Percentiles rank a stretch among this genome's conserved stretches.
These are phyloP conservation scores for Grapholita molesta DNA, from an alignment of 1,140 invertebrate species.

Conservation along the genomic window DNA sequence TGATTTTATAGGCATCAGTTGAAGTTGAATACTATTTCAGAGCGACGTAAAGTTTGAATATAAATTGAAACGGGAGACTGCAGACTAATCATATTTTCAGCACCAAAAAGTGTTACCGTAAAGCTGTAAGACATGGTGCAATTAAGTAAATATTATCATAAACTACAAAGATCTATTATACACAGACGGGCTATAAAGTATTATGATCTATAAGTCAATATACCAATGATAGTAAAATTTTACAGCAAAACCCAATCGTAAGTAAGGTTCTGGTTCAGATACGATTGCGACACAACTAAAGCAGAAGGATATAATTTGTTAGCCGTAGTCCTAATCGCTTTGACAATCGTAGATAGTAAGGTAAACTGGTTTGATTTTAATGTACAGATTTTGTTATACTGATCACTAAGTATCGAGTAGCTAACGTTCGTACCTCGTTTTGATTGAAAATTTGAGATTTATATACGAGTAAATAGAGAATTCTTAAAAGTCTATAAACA, in stretches of 20 bases:
- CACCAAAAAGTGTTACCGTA: no score
- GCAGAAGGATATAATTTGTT: not conserved
- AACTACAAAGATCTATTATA: not conserved
- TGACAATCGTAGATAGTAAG: slow-evolving; percentile 7
- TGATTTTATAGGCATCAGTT: not conserved
- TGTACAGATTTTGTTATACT: not conserved
- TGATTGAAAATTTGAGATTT: no score
- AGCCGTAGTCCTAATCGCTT: not conserved
- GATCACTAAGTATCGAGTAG: not conserved
- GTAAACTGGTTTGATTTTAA: slow-evolving; percentile 5
- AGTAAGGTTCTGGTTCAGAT: not conserved
- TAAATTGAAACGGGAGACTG: no score
- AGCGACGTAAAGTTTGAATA: no score
- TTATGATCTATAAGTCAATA: not conserved
- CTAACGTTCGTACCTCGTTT: not conserved
- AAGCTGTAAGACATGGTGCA: not conserved
- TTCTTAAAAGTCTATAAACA: no score
- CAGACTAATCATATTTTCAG: no score
- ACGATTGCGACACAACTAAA: not conserved
- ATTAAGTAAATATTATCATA: not conserved
- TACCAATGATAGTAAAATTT: not conserved
- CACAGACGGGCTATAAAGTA: not conserved
- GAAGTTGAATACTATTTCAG: no score
- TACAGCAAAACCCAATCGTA: not conserved
- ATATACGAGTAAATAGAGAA: no score